phyloP scores from a whole-genome alignment of 2,888 invertebrate species.

The Aradus depressus region DNA sequence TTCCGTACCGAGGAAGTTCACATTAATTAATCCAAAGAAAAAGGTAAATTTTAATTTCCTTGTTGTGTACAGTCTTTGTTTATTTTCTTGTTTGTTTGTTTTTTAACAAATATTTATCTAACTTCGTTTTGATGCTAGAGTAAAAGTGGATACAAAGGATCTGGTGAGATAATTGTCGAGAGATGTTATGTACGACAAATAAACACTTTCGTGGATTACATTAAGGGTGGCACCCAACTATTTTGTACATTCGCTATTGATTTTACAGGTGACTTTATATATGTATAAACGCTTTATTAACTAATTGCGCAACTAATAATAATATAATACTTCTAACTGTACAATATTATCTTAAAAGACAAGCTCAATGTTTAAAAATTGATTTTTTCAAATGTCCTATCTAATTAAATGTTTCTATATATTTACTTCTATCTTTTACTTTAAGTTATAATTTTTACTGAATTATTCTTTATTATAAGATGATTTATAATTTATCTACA shows the following conservation, averaged over 20 bases:
- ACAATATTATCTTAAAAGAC: too few species aligned
- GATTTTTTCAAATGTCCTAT: neutral
- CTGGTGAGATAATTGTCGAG: slow-evolving; percentile 32
- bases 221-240: slow-evolving; percentile 43
- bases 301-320: too few species aligned
- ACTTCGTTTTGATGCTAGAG: slow-evolving; percentile 3
- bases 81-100: neutral
- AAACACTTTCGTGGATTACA: slow-evolving; percentile 45
- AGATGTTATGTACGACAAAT: slow-evolving; percentile 31
- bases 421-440: too few species aligned
- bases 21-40: slow-evolving; percentile 35
- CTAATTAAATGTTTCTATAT: slow-evolving; percentile 7
- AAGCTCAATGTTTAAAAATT: neutral
- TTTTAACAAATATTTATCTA: neutral
- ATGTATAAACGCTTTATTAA: too few species aligned
- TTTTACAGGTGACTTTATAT: slow-evolving; percentile 37
- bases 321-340: too few species aligned
- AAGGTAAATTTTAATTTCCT: slow-evolving; percentile 29
- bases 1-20: slow-evolving; percentile 35
- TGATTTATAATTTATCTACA: too few species aligned
- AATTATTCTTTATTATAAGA: too few species aligned
- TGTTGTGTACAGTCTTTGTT: slow-evolving; percentile 6
- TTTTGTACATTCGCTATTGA: slow-evolving; percentile 40
- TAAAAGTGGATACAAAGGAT: slow-evolving; percentile 30
- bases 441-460: too few species aligned